Evolutionary conservation across 2,113 vertebrate species (phyloP), one percentile per base, ranked within the genome.

Genomic region (Sturnira hondurensis): DNA sequence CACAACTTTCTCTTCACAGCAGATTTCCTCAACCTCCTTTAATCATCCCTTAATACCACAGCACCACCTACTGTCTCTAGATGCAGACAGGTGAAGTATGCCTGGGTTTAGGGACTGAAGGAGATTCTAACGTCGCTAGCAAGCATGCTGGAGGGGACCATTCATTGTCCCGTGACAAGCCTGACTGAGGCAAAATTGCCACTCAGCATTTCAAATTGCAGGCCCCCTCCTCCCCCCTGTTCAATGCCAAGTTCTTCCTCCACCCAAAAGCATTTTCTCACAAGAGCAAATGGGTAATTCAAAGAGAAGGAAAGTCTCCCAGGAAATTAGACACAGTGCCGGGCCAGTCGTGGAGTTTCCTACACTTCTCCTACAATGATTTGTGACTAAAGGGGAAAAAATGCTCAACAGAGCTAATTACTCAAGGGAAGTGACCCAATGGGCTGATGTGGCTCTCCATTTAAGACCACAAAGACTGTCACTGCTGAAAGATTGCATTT

Each of bases 211-310:
- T 95, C 89, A 90, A n/a, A 76, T 65, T 36, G 71, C 86, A 65
- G 93, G 63, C 84, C 82, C 41, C 78, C 84, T 93, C 82, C 63
- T 31, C 89, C 82, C 63, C 56, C 20, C 78, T 65, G 12, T 74
- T 65, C 0, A 0, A 14, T 0, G 54, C 58, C 82, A 77, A n/a
- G 9, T 2, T 81, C 94, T 70, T 91, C 86, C 83, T 95, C 65
- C 24, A 10, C 16, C 8, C 5, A 56, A 1, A 52, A 92, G 73
- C 56, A n/a, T 91, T 96, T 96, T 90, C 87, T 95, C 77, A 81
- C 89, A 71, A 86, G 77, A 96, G 95, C 82, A 65, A 92, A 89
- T 67, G 91, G 90, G 91, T 93, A 82, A 93, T 86, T 91, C 11
- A 45, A 58, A 82, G 73, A 17, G 38, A 95, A 74, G 86, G 38